These are phyloP conservation scores for Aspiorhynchus laticeps DNA, from an alignment of 2,113 vertebrate genomes.

Conservation along the genomic window DNA sequence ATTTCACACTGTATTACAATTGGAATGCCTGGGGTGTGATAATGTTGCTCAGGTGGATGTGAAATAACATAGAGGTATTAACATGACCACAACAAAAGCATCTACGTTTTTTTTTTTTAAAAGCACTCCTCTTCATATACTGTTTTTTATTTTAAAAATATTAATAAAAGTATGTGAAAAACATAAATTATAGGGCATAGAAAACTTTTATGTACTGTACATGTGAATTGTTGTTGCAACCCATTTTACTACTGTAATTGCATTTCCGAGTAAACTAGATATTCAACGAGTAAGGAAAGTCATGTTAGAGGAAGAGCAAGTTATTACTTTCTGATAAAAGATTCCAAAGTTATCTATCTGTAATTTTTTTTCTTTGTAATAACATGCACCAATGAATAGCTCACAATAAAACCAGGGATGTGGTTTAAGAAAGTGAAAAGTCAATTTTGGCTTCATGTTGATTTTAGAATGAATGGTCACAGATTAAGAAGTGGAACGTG, in stretches of 20 bases:
- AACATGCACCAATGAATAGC: neutral
- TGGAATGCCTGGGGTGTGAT: neutral
- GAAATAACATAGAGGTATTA: neutral
- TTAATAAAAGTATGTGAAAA: neutral
- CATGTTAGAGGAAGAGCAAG: neutral
- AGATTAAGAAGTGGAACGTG: neutral
- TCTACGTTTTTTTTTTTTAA: slow-evolving; percentile 7
- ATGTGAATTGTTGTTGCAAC: neutral
- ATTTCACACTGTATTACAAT: slow-evolving; percentile 39
- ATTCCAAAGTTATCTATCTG: neutral
- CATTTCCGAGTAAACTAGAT: neutral
- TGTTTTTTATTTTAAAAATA: neutral
- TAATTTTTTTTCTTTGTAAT: neutral
- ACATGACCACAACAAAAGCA: slow-evolving; percentile 3
- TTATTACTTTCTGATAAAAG: neutral
- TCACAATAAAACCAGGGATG: neutral
- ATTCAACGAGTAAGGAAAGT: neutral
- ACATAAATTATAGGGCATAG: neutral
- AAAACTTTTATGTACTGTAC: neutral
- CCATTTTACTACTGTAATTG: neutral
- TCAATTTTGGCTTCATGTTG: neutral
- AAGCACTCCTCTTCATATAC: neutral
- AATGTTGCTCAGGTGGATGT: slow-evolving; percentile 27
- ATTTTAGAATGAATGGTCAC: neutral
- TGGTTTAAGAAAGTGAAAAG: neutral